Percentiles rank a stretch among this genome's conserved stretches.
phyloP scores from a whole-genome alignment of 2,797 vertebrate species.

The Chaenodraco wilsoni region DNA sequence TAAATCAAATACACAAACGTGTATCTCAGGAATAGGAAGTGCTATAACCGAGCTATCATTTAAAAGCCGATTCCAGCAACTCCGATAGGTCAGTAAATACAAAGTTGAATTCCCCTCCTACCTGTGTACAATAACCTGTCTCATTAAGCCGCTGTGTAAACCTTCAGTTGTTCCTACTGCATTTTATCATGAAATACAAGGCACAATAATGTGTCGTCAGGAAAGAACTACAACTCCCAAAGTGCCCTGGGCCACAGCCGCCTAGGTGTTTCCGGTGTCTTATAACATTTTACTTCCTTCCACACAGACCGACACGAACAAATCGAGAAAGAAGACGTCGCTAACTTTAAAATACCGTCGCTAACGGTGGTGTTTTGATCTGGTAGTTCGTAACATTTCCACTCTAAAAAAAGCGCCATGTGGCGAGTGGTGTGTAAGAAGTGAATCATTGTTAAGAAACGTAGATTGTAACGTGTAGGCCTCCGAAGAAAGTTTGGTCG shows the following conservation, averaged over 20 bases:
- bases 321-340: conserved; percentile 75
- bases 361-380: conserved; percentile 8
- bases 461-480: conserved; percentile 65
- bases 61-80: too few relatives aligned
- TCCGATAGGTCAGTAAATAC: too few relatives aligned
- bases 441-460: conserved; percentile 47
- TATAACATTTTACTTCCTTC: conserved; percentile 82
- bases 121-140: too few relatives aligned
- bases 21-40: too few relatives aligned
- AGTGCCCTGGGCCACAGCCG: conserved; percentile 10
- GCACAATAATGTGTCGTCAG: not conserved
- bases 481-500: conserved; percentile 82
- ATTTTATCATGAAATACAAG: too few relatives aligned
- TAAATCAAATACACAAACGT: too few relatives aligned
- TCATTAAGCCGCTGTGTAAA: too few relatives aligned
- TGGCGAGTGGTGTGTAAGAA: conserved; percentile 32
- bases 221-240: conserved; percentile 71
- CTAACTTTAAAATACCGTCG: conserved; percentile 62
- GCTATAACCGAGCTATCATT: too few relatives aligned
- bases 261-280: conserved; percentile 84
- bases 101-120: too few relatives aligned
- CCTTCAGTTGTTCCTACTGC: too few relatives aligned
- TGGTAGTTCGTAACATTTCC: conserved; percentile 6
- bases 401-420: conserved; percentile 47
- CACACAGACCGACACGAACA: conserved; percentile 76